Evolutionary conservation across 2,113 vertebrate genomes (phyloP), one percentile per base, ranked within the genome.

Genomic region (Chrysemys picta): DNA sequence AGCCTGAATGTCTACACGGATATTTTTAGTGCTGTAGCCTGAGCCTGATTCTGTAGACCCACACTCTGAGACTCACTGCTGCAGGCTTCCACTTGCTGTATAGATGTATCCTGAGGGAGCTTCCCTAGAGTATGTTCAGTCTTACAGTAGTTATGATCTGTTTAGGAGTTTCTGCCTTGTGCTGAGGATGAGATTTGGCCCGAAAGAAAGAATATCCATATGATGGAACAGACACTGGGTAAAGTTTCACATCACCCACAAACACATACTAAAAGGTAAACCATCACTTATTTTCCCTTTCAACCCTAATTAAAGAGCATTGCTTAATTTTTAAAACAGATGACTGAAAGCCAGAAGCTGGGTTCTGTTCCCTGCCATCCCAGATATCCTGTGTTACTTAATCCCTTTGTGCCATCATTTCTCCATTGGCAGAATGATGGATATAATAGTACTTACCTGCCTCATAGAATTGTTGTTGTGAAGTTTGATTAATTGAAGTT

Each of bases 381-480:
- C 2, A 82, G 76, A 93, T 56, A 10, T 56, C 22, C 54, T 56
- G 35, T 38, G 2, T 69, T 88, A 82, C 80, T n/a, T 81, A 22
- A 2, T 0, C 11, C 2, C 47, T 78, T 35, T 78, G n/a, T 76
- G 72, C 29, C 45, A 47, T 29, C 80, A 8, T 17, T 87, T 94
- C 22, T 29, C 29, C 59, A 0, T 0, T 85, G 12, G 12, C 45
- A 80, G 87, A 93, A 62, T 4, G 54, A 4, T 2, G 0, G 8
- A 5, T 82, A 53, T 83, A 72, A 45, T 38, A 93, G 90, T 82
- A 49, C 45, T 29, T 78, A 82, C 6, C 5, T 62, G 35, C 87
- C 12, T 49, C 53, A 69, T 80, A 5, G 14, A 2, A 87, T 53
- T 83, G 45, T 89, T 84, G 52, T 9, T 19, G 42, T 3, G 93